phyloP scores from a whole-genome alignment of 2,113 vertebrate species.

The Elaphurus davidianus region DNA sequence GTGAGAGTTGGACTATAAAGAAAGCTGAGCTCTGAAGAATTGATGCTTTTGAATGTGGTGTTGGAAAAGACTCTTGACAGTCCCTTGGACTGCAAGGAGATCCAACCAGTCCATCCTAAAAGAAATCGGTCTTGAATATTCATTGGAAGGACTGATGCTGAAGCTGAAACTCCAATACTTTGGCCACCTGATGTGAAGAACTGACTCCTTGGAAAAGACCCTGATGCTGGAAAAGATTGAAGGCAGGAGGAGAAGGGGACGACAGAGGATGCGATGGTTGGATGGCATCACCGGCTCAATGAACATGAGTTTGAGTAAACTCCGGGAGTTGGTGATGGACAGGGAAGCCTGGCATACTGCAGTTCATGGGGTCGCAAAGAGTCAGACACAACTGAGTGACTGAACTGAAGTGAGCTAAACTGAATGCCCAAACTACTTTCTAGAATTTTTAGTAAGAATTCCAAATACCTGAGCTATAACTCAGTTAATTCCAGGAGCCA shows the following conservation, averaged over 20 bases:
- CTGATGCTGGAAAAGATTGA: background rate
- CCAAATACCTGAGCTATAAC: background rate
- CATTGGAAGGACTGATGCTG: background rate
- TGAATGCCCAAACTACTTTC: background rate
- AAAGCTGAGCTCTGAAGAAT: background rate
- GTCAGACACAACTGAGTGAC: background rate
- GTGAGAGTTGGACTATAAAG: background rate
- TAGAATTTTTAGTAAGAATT: conserved; percentile 29
- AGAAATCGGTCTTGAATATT: background rate
- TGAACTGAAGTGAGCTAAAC: background rate
- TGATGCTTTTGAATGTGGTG: background rate
- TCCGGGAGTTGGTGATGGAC: background rate
- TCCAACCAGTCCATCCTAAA: background rate
- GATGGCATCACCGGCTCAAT: background rate
- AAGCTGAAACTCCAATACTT: background rate
- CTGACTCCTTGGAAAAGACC: background rate
- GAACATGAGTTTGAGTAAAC: background rate
- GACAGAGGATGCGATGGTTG: background rate
- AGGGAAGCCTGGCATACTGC: background rate
- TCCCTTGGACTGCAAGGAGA: background rate
- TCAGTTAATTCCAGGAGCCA: conserved; percentile 18
- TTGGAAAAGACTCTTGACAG: background rate
- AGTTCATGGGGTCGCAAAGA: background rate
- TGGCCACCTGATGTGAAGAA: background rate
- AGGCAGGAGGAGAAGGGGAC: background rate